Conservation (phyloP, 1,140 invertebrate genomes). For the Drosophila albomicans region DNA sequence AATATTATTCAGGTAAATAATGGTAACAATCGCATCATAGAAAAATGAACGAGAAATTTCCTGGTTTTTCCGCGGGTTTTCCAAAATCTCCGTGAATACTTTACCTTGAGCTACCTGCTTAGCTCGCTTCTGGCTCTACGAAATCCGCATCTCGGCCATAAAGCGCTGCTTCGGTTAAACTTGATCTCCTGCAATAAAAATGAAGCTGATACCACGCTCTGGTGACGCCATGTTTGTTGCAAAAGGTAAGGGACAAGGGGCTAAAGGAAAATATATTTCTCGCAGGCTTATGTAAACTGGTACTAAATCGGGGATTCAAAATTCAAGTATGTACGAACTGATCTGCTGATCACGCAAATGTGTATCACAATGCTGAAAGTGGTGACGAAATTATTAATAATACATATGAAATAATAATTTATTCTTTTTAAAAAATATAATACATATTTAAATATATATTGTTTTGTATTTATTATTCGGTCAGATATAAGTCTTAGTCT, state of each 20-base stretch:
- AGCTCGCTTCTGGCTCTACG: constrained; percentile 5
- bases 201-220: background rate
- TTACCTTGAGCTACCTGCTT: constrained; percentile 46
- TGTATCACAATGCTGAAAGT: background rate
- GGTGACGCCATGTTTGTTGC: constrained; percentile 20
- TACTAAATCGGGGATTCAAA: constrained; percentile 18
- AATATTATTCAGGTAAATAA: constrained; percentile 49
- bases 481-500: too few relatives aligned
- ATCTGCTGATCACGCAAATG: background rate
- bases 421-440: background rate
- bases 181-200: constrained; percentile 66
- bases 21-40: background rate
- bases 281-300: constrained; percentile 53
- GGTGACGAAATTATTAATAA: background rate
- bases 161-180: constrained; percentile 51
- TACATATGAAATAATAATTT: background rate
- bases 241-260: background rate
- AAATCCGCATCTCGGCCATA: constrained; percentile 42
- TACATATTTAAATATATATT: too few relatives aligned
- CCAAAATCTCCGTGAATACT: constrained; percentile 69
- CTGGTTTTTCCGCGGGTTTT: constrained; percentile 78
- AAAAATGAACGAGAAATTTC: constrained; percentile 64
- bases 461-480: too few relatives aligned
- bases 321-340: background rate
- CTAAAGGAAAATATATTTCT: constrained; percentile 11